phyloP scores from a whole-genome alignment of 2,888 invertebrate genomes.

The Rhingia campestris region DNA sequence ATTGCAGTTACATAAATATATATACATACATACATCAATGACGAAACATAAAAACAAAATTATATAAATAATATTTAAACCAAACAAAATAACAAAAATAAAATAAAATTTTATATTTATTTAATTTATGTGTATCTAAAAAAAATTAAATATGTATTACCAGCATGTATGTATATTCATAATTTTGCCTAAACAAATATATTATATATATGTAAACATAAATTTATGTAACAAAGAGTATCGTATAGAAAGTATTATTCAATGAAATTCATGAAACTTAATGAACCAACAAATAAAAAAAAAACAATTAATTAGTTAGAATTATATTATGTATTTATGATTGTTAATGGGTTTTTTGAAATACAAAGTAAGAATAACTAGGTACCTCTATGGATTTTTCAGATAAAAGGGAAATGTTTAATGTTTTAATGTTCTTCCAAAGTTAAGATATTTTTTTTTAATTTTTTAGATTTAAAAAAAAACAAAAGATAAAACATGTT shows the following conservation, averaged over 20 bases:
- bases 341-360: background rate
- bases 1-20: slow-evolving; percentile 48
- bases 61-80: background rate
- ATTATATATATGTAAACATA: background rate
- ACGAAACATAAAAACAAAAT: slow-evolving; percentile 7
- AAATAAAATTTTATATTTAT: slow-evolving; percentile 45
- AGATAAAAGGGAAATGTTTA: too few relatives aligned
- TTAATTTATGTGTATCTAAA: slow-evolving; percentile 56
- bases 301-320: slow-evolving; percentile 32
- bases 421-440: too few relatives aligned
- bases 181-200: slow-evolving; percentile 51
- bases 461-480: too few relatives aligned
- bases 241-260: slow-evolving; percentile 60
- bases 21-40: slow-evolving; percentile 35
- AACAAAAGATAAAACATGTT: too few relatives aligned
- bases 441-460: too few relatives aligned
- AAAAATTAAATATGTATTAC: slow-evolving; percentile 34
- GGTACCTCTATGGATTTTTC: too few relatives aligned
- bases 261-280: slow-evolving; percentile 26
- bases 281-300: too few relatives aligned
- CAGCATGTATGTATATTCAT: slow-evolving; percentile 58
- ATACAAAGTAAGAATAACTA: too few relatives aligned
- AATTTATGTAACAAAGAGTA: slow-evolving; percentile 3
- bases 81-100: slow-evolving; percentile 27
- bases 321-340: slow-evolving; percentile 36